A percentile compares a stretch with the other conserved stretches of the same genome.
Evolutionary conservation across 92 coral and sea anemone species (phyloP).

Genomic region (Parazoanthus atlanticus): DNA sequence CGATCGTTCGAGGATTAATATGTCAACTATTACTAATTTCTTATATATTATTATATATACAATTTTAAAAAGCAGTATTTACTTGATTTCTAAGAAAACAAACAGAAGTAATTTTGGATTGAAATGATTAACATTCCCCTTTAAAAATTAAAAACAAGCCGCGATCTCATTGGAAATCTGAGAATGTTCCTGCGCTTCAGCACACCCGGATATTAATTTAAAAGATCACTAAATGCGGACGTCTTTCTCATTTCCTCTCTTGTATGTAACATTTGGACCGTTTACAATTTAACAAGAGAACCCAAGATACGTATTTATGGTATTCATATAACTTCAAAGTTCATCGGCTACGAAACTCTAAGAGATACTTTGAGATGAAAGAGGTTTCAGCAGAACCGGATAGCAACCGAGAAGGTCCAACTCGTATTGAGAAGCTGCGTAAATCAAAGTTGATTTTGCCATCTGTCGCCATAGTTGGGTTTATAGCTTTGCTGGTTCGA

Average conservation of each 20-base stretch:
- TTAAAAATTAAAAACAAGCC: not conserved
- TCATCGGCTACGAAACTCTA: no score
- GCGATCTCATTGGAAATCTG: not conserved
- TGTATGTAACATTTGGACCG: not conserved
- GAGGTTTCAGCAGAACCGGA: not conserved
- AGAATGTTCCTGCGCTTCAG: not conserved
- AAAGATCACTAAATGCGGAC: not conserved
- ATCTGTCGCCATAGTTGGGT: not conserved
- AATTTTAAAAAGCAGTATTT: no score
- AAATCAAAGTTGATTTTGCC: not conserved
- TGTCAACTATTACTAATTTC: no score
- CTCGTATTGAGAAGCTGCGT: not conserved
- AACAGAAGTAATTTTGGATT: not conserved
- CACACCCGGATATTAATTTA: not conserved
- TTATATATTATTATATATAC: no score
- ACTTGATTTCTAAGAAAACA: no score
- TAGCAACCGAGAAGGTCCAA: not conserved
- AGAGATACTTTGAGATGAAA: not conserved
- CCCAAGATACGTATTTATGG: not conserved
- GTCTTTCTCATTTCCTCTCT: no score
- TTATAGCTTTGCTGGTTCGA: conserved; percentile 6
- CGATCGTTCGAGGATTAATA: no score
- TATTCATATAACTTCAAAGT: no score
- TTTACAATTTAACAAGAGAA: no score
- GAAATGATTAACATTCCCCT: no score